Conservation (phyloP, 2,113 vertebrate genomes). For the Machaerirhynchus nigripectus region DNA sequence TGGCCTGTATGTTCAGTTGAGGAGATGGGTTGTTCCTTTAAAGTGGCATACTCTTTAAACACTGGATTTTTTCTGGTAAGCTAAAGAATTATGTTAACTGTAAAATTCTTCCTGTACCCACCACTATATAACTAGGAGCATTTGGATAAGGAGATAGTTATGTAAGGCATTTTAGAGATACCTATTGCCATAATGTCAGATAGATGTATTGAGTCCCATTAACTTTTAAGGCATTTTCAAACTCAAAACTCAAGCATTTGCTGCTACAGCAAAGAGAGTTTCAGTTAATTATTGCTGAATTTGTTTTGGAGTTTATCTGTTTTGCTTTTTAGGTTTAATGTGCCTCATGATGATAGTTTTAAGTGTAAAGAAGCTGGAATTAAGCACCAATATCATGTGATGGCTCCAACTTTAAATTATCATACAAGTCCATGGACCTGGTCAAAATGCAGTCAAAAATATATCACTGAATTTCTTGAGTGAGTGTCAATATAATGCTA, state of each 20-base stretch:
- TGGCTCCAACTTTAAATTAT: slow-evolving; percentile 95
- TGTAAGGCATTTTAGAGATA: background rate
- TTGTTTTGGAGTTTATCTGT: slow-evolving; percentile 41
- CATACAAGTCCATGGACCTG: slow-evolving; percentile 95
- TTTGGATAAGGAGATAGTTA: background rate
- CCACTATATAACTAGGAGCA: background rate
- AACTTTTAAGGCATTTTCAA: background rate
- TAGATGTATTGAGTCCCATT: background rate
- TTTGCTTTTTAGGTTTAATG: slow-evolving; percentile 86
- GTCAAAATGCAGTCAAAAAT: slow-evolving; percentile 97
- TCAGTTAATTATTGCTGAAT: background rate
- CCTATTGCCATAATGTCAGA: background rate
- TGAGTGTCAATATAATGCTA: slow-evolving; percentile 69
- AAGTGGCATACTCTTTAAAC: background rate
- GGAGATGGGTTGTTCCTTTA: background rate
- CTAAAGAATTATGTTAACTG: background rate
- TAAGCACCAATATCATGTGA: slow-evolving; percentile 93
- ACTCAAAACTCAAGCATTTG: background rate
- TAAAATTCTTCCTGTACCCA: background rate
- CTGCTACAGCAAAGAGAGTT: background rate
- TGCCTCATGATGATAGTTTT: slow-evolving; percentile 94
- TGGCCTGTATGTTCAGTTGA: background rate
- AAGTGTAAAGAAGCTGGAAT: slow-evolving; percentile 91
- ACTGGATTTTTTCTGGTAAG: background rate
- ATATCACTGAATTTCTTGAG: slow-evolving; percentile 97